Evolutionary conservation across 2,113 vertebrate species (phyloP).

Genomic region (Pterocles burchelli): DNA sequence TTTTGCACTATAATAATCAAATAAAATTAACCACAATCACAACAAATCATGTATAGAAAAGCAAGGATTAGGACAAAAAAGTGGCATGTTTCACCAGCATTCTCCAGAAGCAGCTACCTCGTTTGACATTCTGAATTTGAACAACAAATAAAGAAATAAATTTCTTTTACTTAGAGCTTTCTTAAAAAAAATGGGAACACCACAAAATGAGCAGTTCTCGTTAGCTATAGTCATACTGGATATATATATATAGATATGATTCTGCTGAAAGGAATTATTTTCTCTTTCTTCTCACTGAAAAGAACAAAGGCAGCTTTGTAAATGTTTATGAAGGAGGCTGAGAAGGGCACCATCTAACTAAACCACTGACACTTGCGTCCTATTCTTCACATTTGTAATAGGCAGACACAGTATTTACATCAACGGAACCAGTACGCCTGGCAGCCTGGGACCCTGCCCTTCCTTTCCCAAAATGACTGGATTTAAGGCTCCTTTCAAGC

Average conservation of each 20-base stretch:
- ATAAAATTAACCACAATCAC: neutral
- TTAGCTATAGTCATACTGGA: neutral
- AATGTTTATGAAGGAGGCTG: neutral
- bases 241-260: neutral
- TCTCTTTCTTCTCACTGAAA: neutral
- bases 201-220: neutral
- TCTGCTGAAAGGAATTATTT: neutral
- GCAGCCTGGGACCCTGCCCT: conserved; percentile 12
- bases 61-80: neutral
- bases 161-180: conserved; percentile 42
- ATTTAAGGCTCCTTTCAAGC: conserved; percentile 54
- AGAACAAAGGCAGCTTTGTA: conserved; percentile 18
- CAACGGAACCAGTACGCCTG: neutral
- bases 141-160: neutral
- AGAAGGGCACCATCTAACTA: conserved; percentile 10
- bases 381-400: conserved; percentile 48
- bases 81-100: neutral
- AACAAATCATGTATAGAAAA: neutral
- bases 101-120: conserved; percentile 21
- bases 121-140: neutral
- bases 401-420: neutral
- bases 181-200: conserved; percentile 22
- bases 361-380: conserved; percentile 39
- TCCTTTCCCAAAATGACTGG: conserved; percentile 17
- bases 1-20: neutral